Conservation (phyloP, 1,140 invertebrate species). For the Drosophila saltans region DNA sequence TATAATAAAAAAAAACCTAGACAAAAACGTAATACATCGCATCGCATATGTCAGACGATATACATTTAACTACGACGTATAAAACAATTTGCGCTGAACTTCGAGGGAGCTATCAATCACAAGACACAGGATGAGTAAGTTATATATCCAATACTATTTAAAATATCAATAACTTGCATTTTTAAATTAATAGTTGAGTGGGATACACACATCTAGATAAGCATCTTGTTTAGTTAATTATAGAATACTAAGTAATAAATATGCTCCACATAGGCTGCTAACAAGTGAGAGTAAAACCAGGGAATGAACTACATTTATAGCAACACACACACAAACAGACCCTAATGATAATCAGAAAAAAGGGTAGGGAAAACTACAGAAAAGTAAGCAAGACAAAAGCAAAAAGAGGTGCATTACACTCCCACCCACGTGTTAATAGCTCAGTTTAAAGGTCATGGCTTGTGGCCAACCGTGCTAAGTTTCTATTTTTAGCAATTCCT, state of each 20-base stretch:
- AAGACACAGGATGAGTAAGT: slow-evolving; percentile 21
- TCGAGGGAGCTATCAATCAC: slow-evolving; percentile 12
- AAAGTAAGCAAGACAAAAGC: background rate
- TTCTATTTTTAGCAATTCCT: slow-evolving; percentile 1
- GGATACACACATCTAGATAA: background rate
- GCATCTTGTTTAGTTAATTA: background rate
- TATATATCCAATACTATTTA: background rate
- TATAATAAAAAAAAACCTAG: background rate
- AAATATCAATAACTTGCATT: background rate
- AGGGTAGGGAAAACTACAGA: background rate
- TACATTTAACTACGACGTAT: slow-evolving; percentile 13
- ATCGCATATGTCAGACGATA: slow-evolving; percentile 15
- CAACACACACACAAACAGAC: too few relatives aligned
- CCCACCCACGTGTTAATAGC: background rate
- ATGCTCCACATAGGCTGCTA: background rate
- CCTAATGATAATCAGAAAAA: background rate
- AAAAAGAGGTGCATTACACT: background rate
- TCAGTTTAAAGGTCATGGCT: background rate
- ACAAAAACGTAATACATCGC: background rate
- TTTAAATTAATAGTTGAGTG: background rate
- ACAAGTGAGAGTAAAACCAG: background rate
- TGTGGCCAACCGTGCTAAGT: background rate
- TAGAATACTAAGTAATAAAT: slow-evolving; percentile 8
- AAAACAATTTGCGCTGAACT: slow-evolving; percentile 2
- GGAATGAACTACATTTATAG: background rate